phyloP scores from a whole-genome alignment of 2,113 vertebrate genomes.

The Agelaius phoeniceus region DNA sequence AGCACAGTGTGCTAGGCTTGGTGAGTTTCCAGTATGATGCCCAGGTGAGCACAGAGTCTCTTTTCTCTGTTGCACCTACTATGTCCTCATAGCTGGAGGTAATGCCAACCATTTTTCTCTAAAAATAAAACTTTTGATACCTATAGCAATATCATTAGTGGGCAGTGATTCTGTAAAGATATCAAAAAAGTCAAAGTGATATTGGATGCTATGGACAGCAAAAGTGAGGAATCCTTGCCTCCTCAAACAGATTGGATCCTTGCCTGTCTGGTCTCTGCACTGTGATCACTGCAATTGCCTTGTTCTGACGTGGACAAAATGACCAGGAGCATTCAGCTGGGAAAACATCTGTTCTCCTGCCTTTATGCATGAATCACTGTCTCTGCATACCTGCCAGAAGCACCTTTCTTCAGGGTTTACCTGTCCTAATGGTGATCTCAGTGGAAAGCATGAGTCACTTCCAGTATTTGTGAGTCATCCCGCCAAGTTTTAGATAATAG shows the following conservation, averaged over 20 bases:
- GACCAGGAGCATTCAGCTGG: neutral
- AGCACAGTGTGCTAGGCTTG: neutral
- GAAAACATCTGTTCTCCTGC: neutral
- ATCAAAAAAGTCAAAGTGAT: neutral
- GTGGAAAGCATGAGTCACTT: slow-evolving; percentile 41
- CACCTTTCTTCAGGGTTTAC: slow-evolving; percentile 7
- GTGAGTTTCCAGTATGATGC: neutral
- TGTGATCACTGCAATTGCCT: fast-evolving
- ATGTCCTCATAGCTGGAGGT: neutral
- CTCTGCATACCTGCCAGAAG: neutral
- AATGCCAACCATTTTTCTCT: neutral
- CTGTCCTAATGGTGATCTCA: slow-evolving; percentile 22
- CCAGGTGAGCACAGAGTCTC: neutral
- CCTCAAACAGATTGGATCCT: neutral
- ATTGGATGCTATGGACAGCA: neutral
- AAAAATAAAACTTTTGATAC: neutral
- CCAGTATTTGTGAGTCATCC: neutral
- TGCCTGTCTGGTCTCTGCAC: neutral
- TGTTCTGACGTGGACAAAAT: neutral
- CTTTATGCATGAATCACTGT: neutral
- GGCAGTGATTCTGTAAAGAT: neutral
- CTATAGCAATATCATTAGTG: neutral
- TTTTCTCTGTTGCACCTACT: neutral
- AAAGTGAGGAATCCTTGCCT: neutral
- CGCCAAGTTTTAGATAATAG: neutral